These are phyloP conservation scores for Scaptomyza flava DNA, from an alignment of 2,888 invertebrate genomes.

Conservation along the genomic window DNA sequence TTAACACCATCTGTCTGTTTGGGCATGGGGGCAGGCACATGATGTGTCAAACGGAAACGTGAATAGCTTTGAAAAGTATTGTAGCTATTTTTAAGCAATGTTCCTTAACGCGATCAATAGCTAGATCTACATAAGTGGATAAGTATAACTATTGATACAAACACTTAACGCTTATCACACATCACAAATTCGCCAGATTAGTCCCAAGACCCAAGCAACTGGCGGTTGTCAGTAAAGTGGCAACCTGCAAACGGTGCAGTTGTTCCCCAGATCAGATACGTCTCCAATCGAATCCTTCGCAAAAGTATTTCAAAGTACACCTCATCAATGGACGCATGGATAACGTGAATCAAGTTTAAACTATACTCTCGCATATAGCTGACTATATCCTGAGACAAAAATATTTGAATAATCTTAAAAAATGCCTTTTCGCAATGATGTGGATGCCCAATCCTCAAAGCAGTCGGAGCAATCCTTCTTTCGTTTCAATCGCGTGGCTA, in stretches of 20 bases:
- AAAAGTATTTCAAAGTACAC: conserved; percentile 7
- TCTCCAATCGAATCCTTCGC: conserved; percentile 26
- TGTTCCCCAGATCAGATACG: conserved; percentile 30
- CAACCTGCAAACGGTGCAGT: conserved; percentile 59
- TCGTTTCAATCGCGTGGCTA: conserved; percentile 82
- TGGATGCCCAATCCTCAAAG: conserved; percentile 72
- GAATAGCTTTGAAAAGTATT: conserved; percentile 30
- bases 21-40: conserved; percentile 27
- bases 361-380: conserved; percentile 27
- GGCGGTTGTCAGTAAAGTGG: conserved; percentile 54
- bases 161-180: conserved; percentile 49
- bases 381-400: conserved; percentile 33
- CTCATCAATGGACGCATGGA: conserved; percentile 58
- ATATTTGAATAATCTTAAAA: conserved; percentile 12
- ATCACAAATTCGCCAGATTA: conserved; percentile 45
- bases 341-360: conserved; percentile 49
- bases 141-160: conserved; percentile 48
- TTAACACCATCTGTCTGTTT: conserved; percentile 61
- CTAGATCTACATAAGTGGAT: conserved; percentile 50
- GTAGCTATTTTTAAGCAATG: conserved; percentile 68
- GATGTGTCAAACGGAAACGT: conserved; percentile 39
- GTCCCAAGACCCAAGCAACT: conserved; percentile 27
- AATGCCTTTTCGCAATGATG: conserved; percentile 76
- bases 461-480: conserved; percentile 80
- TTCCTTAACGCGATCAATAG: conserved; percentile 71